A percentile compares a stretch with the other conserved stretches of the same genome.
Evolutionary conservation across 2,888 invertebrate genomes (phyloP).

Genomic region (Lymantria dispar): DNA sequence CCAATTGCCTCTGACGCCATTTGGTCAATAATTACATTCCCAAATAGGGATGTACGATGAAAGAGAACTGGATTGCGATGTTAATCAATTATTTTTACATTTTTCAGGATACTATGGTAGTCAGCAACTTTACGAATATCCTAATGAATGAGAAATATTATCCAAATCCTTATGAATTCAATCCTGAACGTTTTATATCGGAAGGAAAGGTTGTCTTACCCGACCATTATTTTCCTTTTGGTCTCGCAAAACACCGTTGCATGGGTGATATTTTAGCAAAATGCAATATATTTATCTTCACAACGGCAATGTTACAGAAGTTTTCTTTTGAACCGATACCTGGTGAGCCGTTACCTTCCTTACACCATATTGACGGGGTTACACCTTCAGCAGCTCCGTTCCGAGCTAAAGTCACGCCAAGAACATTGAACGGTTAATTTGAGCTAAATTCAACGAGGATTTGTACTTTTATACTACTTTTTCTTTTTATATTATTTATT

Average conservation of each 20-base stretch:
- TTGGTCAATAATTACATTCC: no score
- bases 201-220: constrained; percentile 84
- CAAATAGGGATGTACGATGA: no score
- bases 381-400: constrained; percentile 90
- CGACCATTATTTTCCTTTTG: constrained; percentile 89
- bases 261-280: constrained; percentile 90
- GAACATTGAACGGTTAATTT: constrained; percentile 34
- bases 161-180: constrained; percentile 87
- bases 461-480: no score
- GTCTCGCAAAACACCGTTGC: constrained; percentile 90
- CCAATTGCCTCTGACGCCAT: no score
- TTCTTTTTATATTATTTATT: no score
- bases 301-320: constrained; percentile 87
- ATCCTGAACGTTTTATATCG: constrained; percentile 88
- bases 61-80: no score
- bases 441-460: no score
- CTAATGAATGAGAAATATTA: constrained; percentile 86
- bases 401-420: constrained; percentile 83
- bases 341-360: constrained; percentile 84
- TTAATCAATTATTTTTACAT: neutral
- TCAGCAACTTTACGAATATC: constrained; percentile 88
- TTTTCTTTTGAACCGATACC: constrained; percentile 86
- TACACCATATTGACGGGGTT: constrained; percentile 88
- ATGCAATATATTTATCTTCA: constrained; percentile 90
- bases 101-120: constrained; percentile 88